Evolutionary conservation across 2,888 invertebrate genomes (phyloP), one percentile per base, ranked within the genome.

Genomic region (Ceramica pisi): DNA sequence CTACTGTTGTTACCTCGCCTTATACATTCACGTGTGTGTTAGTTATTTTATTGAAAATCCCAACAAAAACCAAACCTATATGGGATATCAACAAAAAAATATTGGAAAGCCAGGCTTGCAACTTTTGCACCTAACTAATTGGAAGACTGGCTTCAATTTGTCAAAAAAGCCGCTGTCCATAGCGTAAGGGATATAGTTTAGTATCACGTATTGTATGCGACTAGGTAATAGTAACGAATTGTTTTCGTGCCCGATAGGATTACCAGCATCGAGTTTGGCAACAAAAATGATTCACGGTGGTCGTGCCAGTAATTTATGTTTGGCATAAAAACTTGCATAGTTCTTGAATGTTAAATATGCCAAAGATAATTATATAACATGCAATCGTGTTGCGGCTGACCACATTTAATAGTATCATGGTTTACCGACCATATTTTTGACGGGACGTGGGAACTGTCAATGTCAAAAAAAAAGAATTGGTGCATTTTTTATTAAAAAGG

Each of bases 191-290:
- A 35, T 19, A 19, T 14, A 35, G 12, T 35, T 75, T 56, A 64
- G 38, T 23, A 50, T 38, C 75, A 75, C 75, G 75, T 75, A 55
- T 64, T 55, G 55, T 46, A 51, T 44, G 21, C 26, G 35, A 46
- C 41, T 21, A 51, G 21, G 38, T 61, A 41, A 35, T 67, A 63
- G 48, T 44, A 14, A n/a, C 16, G 60, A 51, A 75, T 75, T 64
- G 53, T 62, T 64, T 69, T 60, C 16, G 63, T 9, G 44, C 12
- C 26, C 48, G 21, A 74, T 60, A 41, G 48, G 31, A 35, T 38
- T 51, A 44, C 75, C 59, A 35, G 51, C 26, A 35, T 51, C 12
- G 31, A 41, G 56, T 57, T 62, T 66, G 68, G 77, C 65, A 77
- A 59, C 65, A 63, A 77, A 71, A 77, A 48, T 64, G 44, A 26